A percentile compares a stretch with the other conserved stretches of the same genome.
Conservation (phyloP, 2,888 invertebrate genomes). For the Agriotes lineatus region DNA sequence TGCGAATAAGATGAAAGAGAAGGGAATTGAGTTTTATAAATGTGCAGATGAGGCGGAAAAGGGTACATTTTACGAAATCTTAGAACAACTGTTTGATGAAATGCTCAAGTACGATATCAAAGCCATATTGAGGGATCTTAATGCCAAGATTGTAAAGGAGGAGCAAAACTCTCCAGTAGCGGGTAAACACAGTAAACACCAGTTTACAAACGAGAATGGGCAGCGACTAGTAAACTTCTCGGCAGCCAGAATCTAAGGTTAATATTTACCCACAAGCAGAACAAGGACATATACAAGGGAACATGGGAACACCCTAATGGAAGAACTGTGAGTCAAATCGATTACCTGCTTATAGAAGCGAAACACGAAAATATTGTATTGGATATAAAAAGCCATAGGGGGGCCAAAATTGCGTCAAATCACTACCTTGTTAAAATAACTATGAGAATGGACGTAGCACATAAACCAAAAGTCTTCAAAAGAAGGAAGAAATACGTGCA, state of each 20-base stretch:
- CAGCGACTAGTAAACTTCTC: too few species aligned
- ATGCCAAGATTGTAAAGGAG: not conserved
- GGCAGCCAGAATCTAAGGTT: constrained; percentile 7
- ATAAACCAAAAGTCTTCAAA: not conserved
- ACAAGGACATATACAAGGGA: not conserved
- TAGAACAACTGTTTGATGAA: not conserved
- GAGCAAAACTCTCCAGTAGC: constrained; percentile 2
- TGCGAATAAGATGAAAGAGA: not conserved
- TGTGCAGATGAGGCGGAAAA: not conserved
- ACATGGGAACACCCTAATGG: not conserved
- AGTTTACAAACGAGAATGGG: not conserved
- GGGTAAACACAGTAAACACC: not conserved
- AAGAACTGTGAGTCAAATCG: not conserved
- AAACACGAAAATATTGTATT: constrained; percentile 3
- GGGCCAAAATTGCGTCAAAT: not conserved
- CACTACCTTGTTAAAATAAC: not conserved
- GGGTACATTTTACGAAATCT: not conserved
- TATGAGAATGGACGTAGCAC: not conserved
- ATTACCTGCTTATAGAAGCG: constrained; percentile 5
- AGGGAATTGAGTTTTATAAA: not conserved
- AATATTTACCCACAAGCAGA: constrained; percentile 6
- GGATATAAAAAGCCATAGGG: not conserved
- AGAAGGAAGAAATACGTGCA: not conserved
- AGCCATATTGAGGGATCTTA: not conserved
- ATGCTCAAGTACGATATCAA: not conserved